These are phyloP conservation scores for Phycodurus eques DNA, from an alignment of 2,113 vertebrate genomes.

Conservation along the genomic window DNA sequence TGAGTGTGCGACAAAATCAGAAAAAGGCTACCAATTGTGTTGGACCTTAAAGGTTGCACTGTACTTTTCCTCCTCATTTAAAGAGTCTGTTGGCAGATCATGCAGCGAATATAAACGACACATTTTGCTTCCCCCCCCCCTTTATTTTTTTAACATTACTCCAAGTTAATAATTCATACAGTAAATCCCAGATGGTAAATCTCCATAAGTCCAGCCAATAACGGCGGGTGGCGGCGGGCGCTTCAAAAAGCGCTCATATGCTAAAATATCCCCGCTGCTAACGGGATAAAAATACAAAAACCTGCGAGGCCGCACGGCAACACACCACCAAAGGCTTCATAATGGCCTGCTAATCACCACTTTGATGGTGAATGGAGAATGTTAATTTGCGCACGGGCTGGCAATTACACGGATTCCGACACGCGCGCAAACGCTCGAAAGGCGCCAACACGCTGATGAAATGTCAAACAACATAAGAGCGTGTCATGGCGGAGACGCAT, in stretches of 20 bases:
- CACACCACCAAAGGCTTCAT: conserved; percentile 43
- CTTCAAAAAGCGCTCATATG: conserved; percentile 41
- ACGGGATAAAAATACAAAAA: conserved; percentile 50
- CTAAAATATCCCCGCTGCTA: conserved; percentile 18
- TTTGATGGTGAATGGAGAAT: conserved; percentile 50
- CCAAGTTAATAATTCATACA: conserved; percentile 47
- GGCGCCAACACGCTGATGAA: conserved; percentile 64
- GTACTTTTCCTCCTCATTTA: conserved; percentile 13
- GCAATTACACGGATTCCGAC: conserved; percentile 49
- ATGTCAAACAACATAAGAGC: conserved; percentile 54
- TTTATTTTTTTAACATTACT: background rate
- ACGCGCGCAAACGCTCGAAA: conserved; percentile 46
- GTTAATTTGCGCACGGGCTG: conserved; percentile 42
- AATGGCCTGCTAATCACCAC: conserved; percentile 52
- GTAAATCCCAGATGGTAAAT: conserved; percentile 34
- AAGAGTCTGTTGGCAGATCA: conserved; percentile 46
- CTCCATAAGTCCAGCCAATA: conserved; percentile 34
- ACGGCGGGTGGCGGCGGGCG: conserved; percentile 15
- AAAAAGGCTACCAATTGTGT: background rate
- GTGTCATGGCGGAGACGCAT: conserved; percentile 58
- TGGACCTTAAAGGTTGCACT: background rate
- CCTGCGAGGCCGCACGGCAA: conserved; percentile 29
- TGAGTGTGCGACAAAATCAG: too few species aligned
- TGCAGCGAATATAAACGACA: conserved; percentile 5
- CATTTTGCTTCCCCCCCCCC: conserved; percentile 25